These are phyloP conservation scores for Girardinichthys multiradiatus DNA, from an alignment of 2,113 vertebrate species.

Conservation along the genomic window DNA sequence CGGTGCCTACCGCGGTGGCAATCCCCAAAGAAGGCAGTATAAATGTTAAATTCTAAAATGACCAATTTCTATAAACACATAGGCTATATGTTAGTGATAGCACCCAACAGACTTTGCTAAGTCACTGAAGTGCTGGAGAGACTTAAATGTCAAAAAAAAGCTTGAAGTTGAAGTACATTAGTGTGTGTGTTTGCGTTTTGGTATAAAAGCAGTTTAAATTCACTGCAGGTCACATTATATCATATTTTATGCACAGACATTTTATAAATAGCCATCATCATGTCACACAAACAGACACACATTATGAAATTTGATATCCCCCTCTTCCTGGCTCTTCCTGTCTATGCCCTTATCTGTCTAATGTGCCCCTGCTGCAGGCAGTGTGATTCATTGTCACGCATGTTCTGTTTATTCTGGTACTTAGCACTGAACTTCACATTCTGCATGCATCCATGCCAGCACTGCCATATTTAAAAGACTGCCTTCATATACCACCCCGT, in stretches of 20 bases:
- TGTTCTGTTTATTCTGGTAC: conserved; percentile 35
- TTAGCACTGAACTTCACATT: conserved; percentile 47
- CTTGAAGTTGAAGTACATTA: not conserved
- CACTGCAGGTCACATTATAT: conserved; percentile 25
- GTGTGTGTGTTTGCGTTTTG: conserved; percentile 4
- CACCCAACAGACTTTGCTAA: conserved; percentile 5
- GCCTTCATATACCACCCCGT: conserved; percentile 48
- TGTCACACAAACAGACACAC: conserved; percentile 22
- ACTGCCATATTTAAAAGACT: conserved; percentile 40
- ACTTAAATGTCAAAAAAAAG: no score
- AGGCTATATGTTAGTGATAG: not conserved
- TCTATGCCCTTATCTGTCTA: conserved; percentile 40
- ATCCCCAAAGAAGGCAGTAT: not conserved
- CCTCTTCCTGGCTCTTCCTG: conserved; percentile 24
- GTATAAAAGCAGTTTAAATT: conserved; percentile 52
- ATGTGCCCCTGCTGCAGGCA: conserved; percentile 37
- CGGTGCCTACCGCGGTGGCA: no score
- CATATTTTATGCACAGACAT: conserved; percentile 28
- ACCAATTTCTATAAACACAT: not conserved
- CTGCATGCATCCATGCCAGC: conserved; percentile 37
- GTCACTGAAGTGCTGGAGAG: no score
- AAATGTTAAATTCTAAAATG: no score
- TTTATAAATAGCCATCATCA: conserved; percentile 23
- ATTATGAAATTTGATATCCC: conserved; percentile 26
- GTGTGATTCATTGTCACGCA: conserved; percentile 50